Evolutionary conservation across 2,888 invertebrate species (phyloP).

Genomic region (Augiades crinisus): DNA sequence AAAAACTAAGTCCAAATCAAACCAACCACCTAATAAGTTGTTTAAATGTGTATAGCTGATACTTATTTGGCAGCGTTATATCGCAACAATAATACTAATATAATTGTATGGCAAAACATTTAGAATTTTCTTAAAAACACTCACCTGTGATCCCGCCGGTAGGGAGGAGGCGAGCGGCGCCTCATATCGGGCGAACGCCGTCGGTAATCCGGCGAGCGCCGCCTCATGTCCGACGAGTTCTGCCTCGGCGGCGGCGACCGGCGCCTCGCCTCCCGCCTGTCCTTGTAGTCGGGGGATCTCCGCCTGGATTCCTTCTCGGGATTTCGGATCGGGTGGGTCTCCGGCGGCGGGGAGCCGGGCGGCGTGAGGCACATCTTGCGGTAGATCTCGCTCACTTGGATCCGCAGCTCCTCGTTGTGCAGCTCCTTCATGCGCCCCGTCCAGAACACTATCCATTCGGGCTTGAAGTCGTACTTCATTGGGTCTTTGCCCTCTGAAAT

Average conservation of each 20-base stretch:
- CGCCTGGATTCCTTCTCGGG: constrained; percentile 72
- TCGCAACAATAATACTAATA: no score
- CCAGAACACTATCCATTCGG: constrained; percentile 95
- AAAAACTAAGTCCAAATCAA: no score
- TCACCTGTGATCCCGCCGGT: constrained; percentile 28
- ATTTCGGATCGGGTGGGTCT: no score
- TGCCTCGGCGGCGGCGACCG: constrained; percentile 1
- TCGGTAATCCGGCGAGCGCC: constrained; percentile 32
- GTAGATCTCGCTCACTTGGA: constrained; percentile 85
- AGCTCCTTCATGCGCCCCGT: constrained; percentile 90
- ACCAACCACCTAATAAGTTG: no score
- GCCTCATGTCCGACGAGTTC: constrained; percentile 29
- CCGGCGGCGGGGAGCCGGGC: constrained; percentile 60
- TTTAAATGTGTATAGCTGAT: no score
- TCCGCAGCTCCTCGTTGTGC: constrained; percentile 85
- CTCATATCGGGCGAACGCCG: constrained; percentile 31
- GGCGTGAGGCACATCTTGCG: constrained; percentile 79
- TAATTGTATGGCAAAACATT: no score
- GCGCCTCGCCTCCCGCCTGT: not conserved
- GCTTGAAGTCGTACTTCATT: constrained; percentile 91
- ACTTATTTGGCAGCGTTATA: no score
- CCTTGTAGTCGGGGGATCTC: constrained; percentile 7
- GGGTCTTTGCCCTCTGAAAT: constrained; percentile 85
- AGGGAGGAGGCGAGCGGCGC: constrained; percentile 34
- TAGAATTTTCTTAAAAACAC: no score